Percentiles rank a stretch among this genome's conserved stretches.
These are phyloP conservation scores for Eulemur albifrons DNA, from an alignment of 2,797 vertebrate genomes.

Conservation along the genomic window DNA sequence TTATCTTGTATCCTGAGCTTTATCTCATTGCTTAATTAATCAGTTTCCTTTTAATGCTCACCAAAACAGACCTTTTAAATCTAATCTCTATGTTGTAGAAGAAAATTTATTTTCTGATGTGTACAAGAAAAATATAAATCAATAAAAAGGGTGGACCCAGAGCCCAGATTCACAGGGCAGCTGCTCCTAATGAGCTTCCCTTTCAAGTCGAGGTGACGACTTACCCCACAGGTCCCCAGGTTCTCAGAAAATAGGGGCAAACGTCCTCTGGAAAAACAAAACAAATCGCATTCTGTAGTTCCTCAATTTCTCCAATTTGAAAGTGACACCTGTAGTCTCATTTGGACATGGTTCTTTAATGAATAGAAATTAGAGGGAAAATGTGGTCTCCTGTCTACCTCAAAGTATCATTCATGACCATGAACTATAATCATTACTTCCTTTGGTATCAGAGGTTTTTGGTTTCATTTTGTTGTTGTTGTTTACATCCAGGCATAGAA, in stretches of 20 bases:
- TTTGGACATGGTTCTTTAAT: neutral
- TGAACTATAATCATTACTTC: neutral
- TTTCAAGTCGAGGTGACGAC: neutral
- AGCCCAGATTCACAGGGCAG: neutral
- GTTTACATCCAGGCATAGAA: neutral
- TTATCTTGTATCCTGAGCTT: neutral
- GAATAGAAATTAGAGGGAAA: neutral
- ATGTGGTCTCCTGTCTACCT: neutral
- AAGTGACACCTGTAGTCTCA: neutral
- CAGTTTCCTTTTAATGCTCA: constrained; percentile 13
- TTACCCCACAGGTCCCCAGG: neutral
- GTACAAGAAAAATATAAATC: neutral
- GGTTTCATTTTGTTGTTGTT: neutral
- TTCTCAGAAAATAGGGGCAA: neutral
- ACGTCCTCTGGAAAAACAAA: neutral
- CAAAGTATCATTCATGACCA: neutral
- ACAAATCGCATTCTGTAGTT: neutral
- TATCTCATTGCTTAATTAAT: neutral
- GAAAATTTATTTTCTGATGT: neutral
- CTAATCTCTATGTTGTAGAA: neutral
- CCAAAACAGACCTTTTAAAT: neutral
- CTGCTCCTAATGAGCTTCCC: neutral
- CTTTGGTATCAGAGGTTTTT: neutral
- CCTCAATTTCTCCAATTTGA: neutral
- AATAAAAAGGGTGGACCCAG: neutral